phyloP scores from a whole-genome alignment of 2,113 vertebrate species.

The Dasyornis broadbenti region DNA sequence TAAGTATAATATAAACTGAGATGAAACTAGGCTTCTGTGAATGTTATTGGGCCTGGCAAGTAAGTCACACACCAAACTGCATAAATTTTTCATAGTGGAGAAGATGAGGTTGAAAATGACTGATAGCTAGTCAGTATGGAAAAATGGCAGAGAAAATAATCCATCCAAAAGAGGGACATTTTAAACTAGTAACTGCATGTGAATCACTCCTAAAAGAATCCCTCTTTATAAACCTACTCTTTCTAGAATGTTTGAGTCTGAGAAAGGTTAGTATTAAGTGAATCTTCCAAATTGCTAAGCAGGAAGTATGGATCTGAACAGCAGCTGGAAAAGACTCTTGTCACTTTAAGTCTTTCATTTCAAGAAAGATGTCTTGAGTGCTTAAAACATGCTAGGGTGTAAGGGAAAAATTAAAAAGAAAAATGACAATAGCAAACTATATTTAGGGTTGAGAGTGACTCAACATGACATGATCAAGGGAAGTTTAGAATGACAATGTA shows the following conservation, averaged over 20 bases:
- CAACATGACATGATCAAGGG: neutral
- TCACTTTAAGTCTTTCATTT: conserved; percentile 5
- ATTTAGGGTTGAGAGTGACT: conserved; percentile 36
- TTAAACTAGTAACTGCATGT: neutral
- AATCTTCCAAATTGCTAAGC: neutral
- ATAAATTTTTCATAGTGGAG: neutral
- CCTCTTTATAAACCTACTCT: neutral
- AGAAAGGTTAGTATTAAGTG: neutral
- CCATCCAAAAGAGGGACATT: neutral
- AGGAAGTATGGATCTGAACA: neutral
- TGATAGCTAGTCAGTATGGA: neutral
- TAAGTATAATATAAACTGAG: neutral
- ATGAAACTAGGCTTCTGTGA: neutral
- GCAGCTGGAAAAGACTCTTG: neutral
- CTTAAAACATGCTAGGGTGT: neutral
- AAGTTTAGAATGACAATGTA: neutral
- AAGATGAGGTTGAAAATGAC: neutral
- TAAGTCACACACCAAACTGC: neutral
- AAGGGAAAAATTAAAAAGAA: neutral
- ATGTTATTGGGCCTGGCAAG: neutral
- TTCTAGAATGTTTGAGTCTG: neutral
- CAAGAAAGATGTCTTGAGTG: neutral
- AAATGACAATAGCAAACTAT: conserved; percentile 16
- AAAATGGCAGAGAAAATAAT: neutral
- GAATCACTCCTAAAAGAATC: neutral